phyloP scores from a whole-genome alignment of 2,888 invertebrate genomes.

The Lordiphosa fenestrarum region DNA sequence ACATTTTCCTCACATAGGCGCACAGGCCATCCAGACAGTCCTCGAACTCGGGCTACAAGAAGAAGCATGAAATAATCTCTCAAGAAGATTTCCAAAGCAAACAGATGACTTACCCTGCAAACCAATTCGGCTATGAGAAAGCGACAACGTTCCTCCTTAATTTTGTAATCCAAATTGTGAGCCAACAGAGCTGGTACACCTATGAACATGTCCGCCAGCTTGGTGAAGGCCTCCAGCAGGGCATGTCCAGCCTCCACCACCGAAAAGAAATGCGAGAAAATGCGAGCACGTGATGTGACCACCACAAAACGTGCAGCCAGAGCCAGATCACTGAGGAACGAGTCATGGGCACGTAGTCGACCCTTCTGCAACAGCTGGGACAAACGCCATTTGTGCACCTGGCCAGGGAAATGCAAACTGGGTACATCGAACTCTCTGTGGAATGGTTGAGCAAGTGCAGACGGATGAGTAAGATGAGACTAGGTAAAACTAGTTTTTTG shows the following conservation, averaged over 20 bases:
- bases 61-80: slow-evolving; percentile 38
- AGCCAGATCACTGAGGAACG: slow-evolving; percentile 90
- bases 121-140: slow-evolving; percentile 95
- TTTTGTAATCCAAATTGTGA: slow-evolving; percentile 92
- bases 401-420: slow-evolving; percentile 95
- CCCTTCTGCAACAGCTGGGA: slow-evolving; percentile 94
- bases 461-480: slow-evolving; percentile 7
- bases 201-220: slow-evolving; percentile 83
- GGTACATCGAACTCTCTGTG: slow-evolving; percentile 95
- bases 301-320: slow-evolving; percentile 90
- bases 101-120: slow-evolving; percentile 85
- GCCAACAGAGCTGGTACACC: slow-evolving; percentile 94
- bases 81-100: neutral
- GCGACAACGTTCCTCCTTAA: slow-evolving; percentile 93
- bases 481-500: neutral
- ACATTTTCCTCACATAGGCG: slow-evolving; percentile 90
- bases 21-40: slow-evolving; percentile 91
- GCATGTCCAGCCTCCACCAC: slow-evolving; percentile 85
- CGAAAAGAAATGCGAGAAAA: slow-evolving; percentile 89
- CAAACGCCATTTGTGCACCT: slow-evolving; percentile 94
- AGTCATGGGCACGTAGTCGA: slow-evolving; percentile 87
- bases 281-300: slow-evolving; percentile 90
- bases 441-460: neutral
- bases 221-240: slow-evolving; percentile 84
- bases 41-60: slow-evolving; percentile 87